Evolutionary conservation across 2,113 vertebrate species (phyloP).

Genomic region (Thomomys bottae): DNA sequence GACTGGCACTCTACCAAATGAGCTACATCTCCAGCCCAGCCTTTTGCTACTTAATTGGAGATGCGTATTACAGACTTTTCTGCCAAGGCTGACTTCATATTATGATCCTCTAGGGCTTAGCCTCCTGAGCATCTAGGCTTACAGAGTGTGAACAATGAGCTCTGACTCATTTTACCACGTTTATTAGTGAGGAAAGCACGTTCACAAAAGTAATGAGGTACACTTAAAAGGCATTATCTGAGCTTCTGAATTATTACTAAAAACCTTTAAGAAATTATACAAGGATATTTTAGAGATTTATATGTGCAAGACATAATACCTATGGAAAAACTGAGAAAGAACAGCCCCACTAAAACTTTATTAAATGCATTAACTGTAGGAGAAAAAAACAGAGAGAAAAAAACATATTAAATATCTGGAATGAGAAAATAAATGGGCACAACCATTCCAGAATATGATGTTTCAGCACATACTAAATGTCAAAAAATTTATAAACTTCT

Average conservation of each 20-base stretch:
- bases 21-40: background rate
- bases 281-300: background rate
- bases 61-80: no score
- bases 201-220: no score
- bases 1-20: no score
- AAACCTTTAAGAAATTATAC: constrained; percentile 35
- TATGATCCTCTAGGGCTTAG: no score
- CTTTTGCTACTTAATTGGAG: no score
- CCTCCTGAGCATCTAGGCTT: no score
- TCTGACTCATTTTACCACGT: no score
- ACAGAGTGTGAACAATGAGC: no score
- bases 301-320: background rate
- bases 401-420: background rate
- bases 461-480: background rate
- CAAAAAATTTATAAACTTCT: background rate
- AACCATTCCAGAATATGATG: background rate
- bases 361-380: background rate
- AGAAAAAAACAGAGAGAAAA: background rate
- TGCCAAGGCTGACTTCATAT: no score
- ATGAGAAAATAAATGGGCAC: background rate
- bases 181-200: no score
- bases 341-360: background rate
- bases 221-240: constrained; percentile 12
- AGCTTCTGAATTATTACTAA: constrained; percentile 51
- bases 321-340: background rate